These are phyloP conservation scores for Apteryx owenii DNA, from an alignment of 2,113 vertebrate genomes.

Conservation along the genomic window DNA sequence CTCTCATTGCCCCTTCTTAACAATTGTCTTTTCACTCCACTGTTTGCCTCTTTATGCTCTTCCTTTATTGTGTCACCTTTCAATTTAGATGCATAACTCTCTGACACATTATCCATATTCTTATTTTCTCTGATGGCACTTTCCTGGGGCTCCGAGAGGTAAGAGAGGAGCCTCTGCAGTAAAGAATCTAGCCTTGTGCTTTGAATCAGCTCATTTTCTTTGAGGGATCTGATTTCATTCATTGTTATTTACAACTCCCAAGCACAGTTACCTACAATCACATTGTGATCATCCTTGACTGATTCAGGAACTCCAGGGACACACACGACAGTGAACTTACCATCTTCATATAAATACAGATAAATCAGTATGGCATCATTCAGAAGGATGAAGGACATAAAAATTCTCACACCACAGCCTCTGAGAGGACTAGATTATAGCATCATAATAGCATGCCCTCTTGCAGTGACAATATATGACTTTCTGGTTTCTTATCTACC, in stretches of 20 bases:
- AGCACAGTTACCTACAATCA: background rate
- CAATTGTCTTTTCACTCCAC: background rate
- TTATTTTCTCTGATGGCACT: background rate
- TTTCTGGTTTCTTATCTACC: background rate
- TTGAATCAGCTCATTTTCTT: background rate
- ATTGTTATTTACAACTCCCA: background rate
- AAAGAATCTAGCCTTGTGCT: background rate
- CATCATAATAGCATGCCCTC: background rate
- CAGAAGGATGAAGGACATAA: background rate
- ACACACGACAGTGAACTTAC: background rate
- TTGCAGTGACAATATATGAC: background rate
- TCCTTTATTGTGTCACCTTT: background rate
- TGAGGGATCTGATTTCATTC: background rate
- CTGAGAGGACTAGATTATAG: background rate
- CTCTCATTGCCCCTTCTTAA: background rate
- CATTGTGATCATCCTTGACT: background rate
- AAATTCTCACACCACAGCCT: background rate
- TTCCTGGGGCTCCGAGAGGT: background rate
- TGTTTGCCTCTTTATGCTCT: background rate
- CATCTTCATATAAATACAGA: background rate
- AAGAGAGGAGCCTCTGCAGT: background rate
- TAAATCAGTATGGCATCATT: background rate
- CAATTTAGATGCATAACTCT: background rate
- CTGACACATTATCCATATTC: background rate
- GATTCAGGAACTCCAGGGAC: background rate